A percentile compares a stretch with the other conserved stretches of the same genome.
Evolutionary conservation across 2,797 vertebrate species (phyloP).

Genomic region (Crax fasciolata): DNA sequence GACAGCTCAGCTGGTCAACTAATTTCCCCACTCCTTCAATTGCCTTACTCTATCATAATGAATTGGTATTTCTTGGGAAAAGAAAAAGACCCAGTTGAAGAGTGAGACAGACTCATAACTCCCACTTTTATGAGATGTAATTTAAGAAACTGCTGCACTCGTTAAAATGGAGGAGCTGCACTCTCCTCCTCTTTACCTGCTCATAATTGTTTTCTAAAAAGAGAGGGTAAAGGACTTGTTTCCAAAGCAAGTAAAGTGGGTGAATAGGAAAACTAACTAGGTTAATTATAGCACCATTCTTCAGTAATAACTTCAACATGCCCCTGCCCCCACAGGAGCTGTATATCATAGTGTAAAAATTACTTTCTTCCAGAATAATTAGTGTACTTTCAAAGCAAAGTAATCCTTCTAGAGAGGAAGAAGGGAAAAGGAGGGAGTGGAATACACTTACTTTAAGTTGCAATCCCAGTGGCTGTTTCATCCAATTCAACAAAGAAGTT

Average conservation of each 20-base stretch:
- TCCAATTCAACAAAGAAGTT: neutral
- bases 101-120: neutral
- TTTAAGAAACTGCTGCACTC: neutral
- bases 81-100: neutral
- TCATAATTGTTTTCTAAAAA: neutral
- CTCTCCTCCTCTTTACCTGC: neutral
- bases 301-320: neutral
- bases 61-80: neutral
- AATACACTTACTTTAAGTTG: neutral
- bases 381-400: neutral
- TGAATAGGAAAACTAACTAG: neutral
- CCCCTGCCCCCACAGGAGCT: neutral
- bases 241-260: neutral
- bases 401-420: neutral
- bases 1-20: neutral
- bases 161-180: neutral
- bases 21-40: neutral
- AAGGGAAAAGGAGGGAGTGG: neutral
- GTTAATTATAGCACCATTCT: neutral
- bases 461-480: constrained; percentile 6
- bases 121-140: neutral
- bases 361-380: constrained; percentile 47
- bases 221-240: neutral
- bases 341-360: neutral
- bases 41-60: neutral